Evolutionary conservation across 1,140 invertebrate genomes (phyloP).

Genomic region (Scylla paramamosain): DNA sequence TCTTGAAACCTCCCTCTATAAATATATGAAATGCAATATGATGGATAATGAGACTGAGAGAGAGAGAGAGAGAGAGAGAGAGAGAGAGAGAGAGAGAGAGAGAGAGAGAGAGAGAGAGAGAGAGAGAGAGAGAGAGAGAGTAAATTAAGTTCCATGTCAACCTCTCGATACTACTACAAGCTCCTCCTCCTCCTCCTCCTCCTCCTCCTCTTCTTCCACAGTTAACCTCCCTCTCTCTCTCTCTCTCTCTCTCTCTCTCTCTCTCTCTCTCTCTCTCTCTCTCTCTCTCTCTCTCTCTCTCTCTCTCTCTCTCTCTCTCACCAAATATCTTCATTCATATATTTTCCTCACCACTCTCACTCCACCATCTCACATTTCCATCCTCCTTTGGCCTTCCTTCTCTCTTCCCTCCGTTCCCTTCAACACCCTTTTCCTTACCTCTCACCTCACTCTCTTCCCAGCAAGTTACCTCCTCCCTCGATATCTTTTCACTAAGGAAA

Average conservation of each 20-base stretch:
- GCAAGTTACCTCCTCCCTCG: not conserved
- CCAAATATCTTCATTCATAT: too few species aligned
- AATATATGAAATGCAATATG: not conserved
- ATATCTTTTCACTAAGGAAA: too few species aligned
- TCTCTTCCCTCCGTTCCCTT: not conserved
- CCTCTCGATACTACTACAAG: not conserved
- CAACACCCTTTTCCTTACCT: not conserved
- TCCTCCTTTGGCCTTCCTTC: not conserved
- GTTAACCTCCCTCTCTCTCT: too few species aligned
- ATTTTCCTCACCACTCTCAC: too few species aligned
- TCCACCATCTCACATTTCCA: not conserved
- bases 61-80: not conserved
- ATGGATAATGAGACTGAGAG: not conserved
- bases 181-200: too few species aligned
- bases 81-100: not conserved
- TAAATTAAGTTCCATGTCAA: not conserved
- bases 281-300: too few species aligned
- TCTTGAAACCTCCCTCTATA: too few species aligned
- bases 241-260: too few species aligned
- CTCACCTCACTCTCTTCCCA: not conserved
- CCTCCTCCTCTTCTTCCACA: too few species aligned
- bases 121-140: not conserved
- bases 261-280: too few species aligned
- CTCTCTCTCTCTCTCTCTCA: too few species aligned
- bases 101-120: not conserved